Evolutionary conservation across 1,140 invertebrate genomes (phyloP).

Genomic region (Eulimnadia texana): DNA sequence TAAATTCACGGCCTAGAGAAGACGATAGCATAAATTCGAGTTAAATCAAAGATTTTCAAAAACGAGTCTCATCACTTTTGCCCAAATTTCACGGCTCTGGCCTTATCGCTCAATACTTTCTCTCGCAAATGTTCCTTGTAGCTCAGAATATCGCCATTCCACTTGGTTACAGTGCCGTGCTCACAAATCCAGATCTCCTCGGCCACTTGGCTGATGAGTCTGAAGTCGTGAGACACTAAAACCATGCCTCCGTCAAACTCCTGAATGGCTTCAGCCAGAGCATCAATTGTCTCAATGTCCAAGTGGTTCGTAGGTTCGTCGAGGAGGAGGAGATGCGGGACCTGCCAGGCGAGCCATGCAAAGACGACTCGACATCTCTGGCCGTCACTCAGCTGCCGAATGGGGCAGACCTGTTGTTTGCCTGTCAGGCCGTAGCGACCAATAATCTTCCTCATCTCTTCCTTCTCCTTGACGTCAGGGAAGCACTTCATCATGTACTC

Average conservation of each 20-base stretch:
- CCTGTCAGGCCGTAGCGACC: conserved; percentile 93
- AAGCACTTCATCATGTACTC: conserved; percentile 98
- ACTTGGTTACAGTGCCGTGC: conserved; percentile 88
- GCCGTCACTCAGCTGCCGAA: conserved; percentile 93
- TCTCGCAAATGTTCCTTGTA: conserved; percentile 90
- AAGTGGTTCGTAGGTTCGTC: conserved; percentile 99
- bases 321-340: conserved; percentile 80
- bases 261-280: conserved; percentile 91
- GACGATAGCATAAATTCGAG: too few species aligned
- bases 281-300: conserved; percentile 99
- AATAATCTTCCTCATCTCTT: conserved; percentile 99
- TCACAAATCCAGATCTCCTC: conserved; percentile 99
- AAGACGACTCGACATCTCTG: conserved; percentile 97
- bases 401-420: conserved; percentile 83
- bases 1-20: too few species aligned
- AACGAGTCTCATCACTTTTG: too few species aligned
- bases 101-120: conserved; percentile 43
- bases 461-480: conserved; percentile 92
- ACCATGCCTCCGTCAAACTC: conserved; percentile 97
- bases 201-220: conserved; percentile 95
- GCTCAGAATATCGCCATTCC: conserved; percentile 84
- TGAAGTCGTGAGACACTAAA: conserved; percentile 92
- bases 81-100: conserved; percentile 20
- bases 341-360: conserved; percentile 85
- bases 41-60: too few species aligned